A percentile compares a stretch with the other conserved stretches of the same genome.
These are phyloP conservation scores for Numida meleagris DNA, from an alignment of 2,113 vertebrate genomes.

Conservation along the genomic window DNA sequence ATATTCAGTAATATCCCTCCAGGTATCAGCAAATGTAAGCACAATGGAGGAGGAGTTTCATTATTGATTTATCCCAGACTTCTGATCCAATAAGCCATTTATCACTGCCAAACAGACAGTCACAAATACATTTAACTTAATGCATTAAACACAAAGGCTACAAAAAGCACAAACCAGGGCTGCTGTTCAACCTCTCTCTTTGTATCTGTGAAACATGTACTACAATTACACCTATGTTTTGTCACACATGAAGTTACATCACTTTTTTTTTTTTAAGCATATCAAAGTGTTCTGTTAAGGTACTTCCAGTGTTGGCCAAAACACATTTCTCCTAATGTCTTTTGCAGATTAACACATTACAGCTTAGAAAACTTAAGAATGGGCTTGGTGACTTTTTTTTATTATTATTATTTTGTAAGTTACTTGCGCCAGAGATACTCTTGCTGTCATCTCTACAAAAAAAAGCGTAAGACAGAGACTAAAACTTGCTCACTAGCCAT, in stretches of 20 bases:
- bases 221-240: neutral
- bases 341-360: neutral
- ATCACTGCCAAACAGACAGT: neutral
- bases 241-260: neutral
- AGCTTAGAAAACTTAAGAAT: neutral
- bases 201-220: neutral
- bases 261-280: neutral
- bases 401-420: neutral
- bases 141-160: neutral
- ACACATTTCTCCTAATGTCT: accelerated
- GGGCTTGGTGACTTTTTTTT: no score
- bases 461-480: neutral
- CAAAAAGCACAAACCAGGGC: neutral
- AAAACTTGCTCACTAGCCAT: neutral
- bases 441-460: neutral
- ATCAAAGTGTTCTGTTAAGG: neutral
- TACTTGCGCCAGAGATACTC: neutral
- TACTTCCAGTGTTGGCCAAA: neutral
- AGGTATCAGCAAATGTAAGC: neutral
- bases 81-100: constrained; percentile 30
- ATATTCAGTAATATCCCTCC: neutral
- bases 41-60: neutral
- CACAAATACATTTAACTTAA: neutral
- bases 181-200: neutral
- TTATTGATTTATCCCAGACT: constrained; percentile 13